Percentiles rank a stretch among this genome's conserved stretches.
Evolutionary conservation across 2,113 vertebrate species (phyloP).

Genomic region (Cyphomyrus plagiostoma): DNA sequence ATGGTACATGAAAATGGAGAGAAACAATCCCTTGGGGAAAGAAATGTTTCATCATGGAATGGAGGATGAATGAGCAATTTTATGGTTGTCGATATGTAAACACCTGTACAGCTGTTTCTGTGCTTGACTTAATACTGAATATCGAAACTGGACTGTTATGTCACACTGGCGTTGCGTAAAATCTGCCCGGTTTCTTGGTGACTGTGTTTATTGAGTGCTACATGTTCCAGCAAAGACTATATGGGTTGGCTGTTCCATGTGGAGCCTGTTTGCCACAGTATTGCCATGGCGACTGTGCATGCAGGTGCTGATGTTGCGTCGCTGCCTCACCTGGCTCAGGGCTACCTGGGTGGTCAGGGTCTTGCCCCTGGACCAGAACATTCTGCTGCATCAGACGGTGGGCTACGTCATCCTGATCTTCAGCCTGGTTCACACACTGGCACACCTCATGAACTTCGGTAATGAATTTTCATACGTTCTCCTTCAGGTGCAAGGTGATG

Average conservation of each 20-base stretch:
- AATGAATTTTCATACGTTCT: slow-evolving; percentile 29
- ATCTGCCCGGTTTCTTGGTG: not conserved
- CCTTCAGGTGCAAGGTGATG: not conserved
- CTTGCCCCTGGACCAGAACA: slow-evolving; percentile 75
- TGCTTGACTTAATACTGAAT: not conserved
- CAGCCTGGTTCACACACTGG: slow-evolving; percentile 57
- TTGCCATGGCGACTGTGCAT: slow-evolving; percentile 12
- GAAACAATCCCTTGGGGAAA: not conserved
- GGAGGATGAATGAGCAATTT: not conserved
- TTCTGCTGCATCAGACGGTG: slow-evolving; percentile 74
- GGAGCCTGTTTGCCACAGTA: not conserved
- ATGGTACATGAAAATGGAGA: not conserved
- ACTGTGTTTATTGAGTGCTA: not conserved
- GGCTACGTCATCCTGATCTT: slow-evolving; percentile 65
- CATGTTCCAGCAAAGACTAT: not conserved
- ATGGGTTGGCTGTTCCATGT: slow-evolving; percentile 10
- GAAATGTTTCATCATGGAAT: not conserved
- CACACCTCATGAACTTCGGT: slow-evolving; percentile 74
- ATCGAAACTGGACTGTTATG: not conserved
- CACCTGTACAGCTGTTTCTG: not conserved
- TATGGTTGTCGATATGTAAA: not conserved
- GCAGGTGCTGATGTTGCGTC: slow-evolving; percentile 78
- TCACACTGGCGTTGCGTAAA: not conserved
- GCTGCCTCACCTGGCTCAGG: slow-evolving; percentile 73
- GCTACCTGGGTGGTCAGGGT: slow-evolving; percentile 65